These are phyloP conservation scores for Quiscalus mexicanus DNA, from an alignment of 2,113 vertebrate species.

Conservation along the genomic window DNA sequence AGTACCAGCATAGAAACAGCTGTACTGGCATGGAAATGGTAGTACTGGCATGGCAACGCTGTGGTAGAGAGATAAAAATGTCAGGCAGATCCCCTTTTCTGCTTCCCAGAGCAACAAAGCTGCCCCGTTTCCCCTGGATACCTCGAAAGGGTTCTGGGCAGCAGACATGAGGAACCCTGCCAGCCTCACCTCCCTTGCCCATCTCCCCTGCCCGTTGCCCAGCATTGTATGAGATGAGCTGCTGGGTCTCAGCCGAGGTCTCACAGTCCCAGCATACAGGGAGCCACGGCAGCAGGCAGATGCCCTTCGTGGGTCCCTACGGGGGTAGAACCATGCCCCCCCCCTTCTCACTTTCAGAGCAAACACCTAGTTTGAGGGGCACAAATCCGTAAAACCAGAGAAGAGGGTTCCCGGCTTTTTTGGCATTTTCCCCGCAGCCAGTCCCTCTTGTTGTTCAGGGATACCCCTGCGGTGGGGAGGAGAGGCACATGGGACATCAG, in stretches of 20 bases:
- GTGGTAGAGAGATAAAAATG: not conserved
- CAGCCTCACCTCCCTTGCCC: not conserved
- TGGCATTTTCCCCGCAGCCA: not conserved
- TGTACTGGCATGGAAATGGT: not conserved
- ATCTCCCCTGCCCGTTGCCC: not conserved
- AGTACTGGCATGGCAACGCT: not conserved
- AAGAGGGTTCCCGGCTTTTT: accelerated
- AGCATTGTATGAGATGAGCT: not conserved
- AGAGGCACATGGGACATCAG: not conserved
- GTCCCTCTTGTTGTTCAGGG: accelerated
- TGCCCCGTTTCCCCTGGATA: accelerated
- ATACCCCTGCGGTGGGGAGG: not conserved
- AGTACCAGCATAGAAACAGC: conserved; percentile 22
- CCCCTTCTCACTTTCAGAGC: not conserved
- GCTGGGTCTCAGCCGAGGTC: not conserved
- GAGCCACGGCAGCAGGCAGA: not conserved
- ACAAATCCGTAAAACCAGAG: not conserved
- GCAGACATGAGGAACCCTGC: accelerated
- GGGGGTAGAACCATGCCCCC: accelerated
- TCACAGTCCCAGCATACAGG: not conserved
- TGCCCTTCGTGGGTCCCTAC: not conserved
- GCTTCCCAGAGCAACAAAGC: not conserved
- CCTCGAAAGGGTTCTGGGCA: accelerated
- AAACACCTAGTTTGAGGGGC: not conserved
- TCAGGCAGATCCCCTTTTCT: not conserved